Base-by-base conservation (phyloP, 2,888 invertebrate species). In the Oligia latruncula region DNA sequence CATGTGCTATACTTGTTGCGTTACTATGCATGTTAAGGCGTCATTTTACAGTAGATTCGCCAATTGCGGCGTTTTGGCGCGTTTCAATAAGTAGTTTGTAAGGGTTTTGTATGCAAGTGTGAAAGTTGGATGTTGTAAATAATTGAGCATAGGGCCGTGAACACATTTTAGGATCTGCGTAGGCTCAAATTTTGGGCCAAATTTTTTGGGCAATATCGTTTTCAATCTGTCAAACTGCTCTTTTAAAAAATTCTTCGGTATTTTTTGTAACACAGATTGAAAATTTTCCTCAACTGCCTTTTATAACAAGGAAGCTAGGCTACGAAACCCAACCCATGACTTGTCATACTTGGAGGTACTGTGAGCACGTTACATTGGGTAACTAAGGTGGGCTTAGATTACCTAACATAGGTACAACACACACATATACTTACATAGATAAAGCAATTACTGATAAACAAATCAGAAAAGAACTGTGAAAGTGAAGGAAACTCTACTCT, bases 1-100 rank as follows among this genome's bases (percentile, higher is more conserved):
- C 88, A 86, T 81, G 43, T 88, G 72, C 40, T 81, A 66, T 58
- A 84, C 46, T n/a, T 80, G 52, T 29, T 80, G 40, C 43, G 52
- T 66, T 23, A 46, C 11, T 71, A 8, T 58, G 72, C 52, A 81
- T 67, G 29, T 29, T 29, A 29, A 29, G 70, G 52, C 74, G 72
- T 66, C 52, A 80, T 23, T 52, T 68, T 9, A 3, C 11, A 11
- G n/a, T 40, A 52, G 15, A 52, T 71, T 40, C n/a, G 52, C 65
- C 23, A 46, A 29, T 67, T 23, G 35, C 46, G 23, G 35, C 17
- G 55, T 55, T 60, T 64, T 62, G 35, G 52, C 13, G 9, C 1
- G 55, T 71, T 49, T 49, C 46, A 60, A 4, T 66, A 58, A 49
- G 23, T 49, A 80, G 23, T 71, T 70, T 40, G 20, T 58, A 5